These are phyloP conservation scores for Sus cebifrons DNA, from an alignment of 2,797 vertebrate species.

Conservation along the genomic window DNA sequence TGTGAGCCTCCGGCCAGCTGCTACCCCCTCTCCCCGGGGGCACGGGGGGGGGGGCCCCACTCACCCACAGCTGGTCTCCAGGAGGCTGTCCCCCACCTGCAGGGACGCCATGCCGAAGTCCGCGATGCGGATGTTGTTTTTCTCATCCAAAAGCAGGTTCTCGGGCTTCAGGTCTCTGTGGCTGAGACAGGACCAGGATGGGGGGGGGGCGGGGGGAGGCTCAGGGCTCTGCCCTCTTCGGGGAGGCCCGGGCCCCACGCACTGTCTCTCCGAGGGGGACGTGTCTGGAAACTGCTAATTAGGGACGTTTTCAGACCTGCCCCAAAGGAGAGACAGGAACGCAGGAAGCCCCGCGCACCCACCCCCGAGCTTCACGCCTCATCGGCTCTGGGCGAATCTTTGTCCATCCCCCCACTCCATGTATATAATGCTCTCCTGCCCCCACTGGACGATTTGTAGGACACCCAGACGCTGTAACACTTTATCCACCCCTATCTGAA, in stretches of 20 bases:
- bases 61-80: constrained; percentile 97
- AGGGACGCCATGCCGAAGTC: constrained; percentile 98
- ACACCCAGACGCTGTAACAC: accelerated
- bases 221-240: background rate
- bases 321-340: background rate
- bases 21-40: background rate
- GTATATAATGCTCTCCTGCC: background rate
- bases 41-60: constrained; percentile 68
- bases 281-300: background rate
- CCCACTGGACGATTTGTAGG: too few species aligned
- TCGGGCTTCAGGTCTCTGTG: constrained; percentile 97
- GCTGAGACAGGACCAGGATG: constrained; percentile 86
- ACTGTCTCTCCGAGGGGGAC: background rate
- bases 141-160: constrained; percentile 96
- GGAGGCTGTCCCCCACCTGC: constrained; percentile 97
- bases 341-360: background rate
- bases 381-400: background rate
- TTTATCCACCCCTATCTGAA: background rate
- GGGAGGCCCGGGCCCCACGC: too few species aligned
- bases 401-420: accelerated
- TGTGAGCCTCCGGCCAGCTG: background rate
- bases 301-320: background rate
- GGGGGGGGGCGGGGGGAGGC: background rate
- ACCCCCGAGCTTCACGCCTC: accelerated
- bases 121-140: constrained; percentile 97